phyloP scores from a whole-genome alignment of 2,113 vertebrate genomes.

The Rostratula benghalensis region DNA sequence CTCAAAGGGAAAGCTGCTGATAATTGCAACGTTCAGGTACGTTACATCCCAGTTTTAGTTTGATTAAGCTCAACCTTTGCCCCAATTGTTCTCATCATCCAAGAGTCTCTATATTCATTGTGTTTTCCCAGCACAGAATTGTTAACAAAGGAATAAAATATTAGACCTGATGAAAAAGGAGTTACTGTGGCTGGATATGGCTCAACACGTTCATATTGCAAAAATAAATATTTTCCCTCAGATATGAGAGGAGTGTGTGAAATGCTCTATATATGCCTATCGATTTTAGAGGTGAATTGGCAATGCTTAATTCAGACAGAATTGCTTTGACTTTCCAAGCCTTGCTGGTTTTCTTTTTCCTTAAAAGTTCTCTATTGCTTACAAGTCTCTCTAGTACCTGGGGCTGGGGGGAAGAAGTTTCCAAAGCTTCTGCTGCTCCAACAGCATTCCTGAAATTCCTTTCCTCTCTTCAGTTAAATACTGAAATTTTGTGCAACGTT shows the following conservation, averaged over 20 bases:
- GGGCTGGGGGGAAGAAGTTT: background rate
- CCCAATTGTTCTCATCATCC: background rate
- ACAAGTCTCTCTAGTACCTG: background rate
- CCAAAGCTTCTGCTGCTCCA: background rate
- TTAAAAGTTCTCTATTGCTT: background rate
- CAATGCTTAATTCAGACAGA: background rate
- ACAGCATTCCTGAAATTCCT: background rate
- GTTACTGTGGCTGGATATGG: background rate
- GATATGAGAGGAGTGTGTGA: background rate
- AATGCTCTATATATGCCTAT: background rate
- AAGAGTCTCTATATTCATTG: background rate
- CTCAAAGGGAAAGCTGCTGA: background rate
- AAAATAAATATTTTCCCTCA: background rate
- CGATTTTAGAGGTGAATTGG: background rate
- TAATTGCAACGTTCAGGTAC: background rate
- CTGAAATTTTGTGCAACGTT: background rate
- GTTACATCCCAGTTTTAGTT: background rate
- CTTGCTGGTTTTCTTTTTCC: background rate
- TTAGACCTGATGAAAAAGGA: background rate
- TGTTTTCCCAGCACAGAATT: background rate
- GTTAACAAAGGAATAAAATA: background rate
- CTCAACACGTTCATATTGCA: background rate
- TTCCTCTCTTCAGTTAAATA: background rate
- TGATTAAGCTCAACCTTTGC: background rate
- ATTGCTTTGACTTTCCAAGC: background rate